These are phyloP conservation scores for Eclectus roratus DNA, from an alignment of 2,113 vertebrate species.

Conservation along the genomic window DNA sequence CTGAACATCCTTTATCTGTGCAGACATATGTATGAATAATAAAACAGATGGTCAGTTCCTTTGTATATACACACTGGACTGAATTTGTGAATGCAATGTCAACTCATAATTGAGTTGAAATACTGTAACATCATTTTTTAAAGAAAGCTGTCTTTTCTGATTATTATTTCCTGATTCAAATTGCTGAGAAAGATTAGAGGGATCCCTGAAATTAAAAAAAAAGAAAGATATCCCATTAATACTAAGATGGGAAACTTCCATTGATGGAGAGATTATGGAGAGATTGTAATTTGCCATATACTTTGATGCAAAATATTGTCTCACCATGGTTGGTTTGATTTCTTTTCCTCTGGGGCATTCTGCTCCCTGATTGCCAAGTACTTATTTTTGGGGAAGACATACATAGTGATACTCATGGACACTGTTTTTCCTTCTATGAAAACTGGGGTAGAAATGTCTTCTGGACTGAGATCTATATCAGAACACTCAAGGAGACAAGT, in stretches of 20 bases:
- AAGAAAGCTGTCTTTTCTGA: neutral
- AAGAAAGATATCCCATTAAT: neutral
- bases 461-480: neutral
- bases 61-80: neutral
- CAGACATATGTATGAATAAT: neutral
- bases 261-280: neutral
- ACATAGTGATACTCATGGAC: neutral
- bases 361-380: neutral
- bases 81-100: neutral
- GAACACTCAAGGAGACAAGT: neutral
- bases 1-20: slow-evolving; percentile 7
- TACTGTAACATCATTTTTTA: neutral
- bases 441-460: neutral
- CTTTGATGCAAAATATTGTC: neutral
- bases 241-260: neutral
- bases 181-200: neutral
- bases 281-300: neutral
- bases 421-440: neutral
- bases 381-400: neutral
- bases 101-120: slow-evolving; percentile 6
- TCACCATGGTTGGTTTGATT: neutral
- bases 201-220: neutral
- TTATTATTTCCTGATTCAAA: neutral
- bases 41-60: slow-evolving; percentile 17
- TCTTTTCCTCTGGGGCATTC: neutral